Base-by-base conservation (phyloP, 2,113 vertebrate genomes). In the Spermophilus dauricus region DNA sequence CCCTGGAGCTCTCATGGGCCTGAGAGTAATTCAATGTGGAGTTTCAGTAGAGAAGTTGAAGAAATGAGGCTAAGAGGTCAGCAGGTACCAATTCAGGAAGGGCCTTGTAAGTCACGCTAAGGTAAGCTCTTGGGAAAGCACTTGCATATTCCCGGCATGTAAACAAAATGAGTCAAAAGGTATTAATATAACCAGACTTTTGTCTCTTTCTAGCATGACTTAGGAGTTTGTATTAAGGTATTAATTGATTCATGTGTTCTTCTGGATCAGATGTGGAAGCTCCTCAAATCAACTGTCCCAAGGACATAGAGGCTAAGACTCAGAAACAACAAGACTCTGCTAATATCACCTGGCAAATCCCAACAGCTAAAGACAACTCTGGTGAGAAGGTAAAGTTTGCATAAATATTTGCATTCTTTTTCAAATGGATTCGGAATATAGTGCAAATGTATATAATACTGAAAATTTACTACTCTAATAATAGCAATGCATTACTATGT, bases 281-380 rank as follows among this genome's bases (percentile, higher is more conserved):
- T 0, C 99, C 99, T 22, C 94, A 72, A 96, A 99, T 99, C 94
- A 98, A 10, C 82, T 99, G 99, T 95, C 99, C 99, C 34, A 96
- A 93, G 18, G 98, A 99, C 95, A 99, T 99, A 75, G 98, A 99
- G 90, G 98, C 98, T 17, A 97, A 98, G 76, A 99, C 99, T 32
- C 98, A 99, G 85, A 99, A 99, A 92, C 99, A 99, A 39, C 99
- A 99, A 39, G 99, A 99, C 89, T 99, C 99, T 30, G 99, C 99
- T 82, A 99, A 99, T 78, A 95, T 99, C 97, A 99, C 98, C 96
- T 99, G 99, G 99, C 97, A 98, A 63, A 45, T 99, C 93, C 99
- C 99, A 30, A 96, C 89, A 20, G 98, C 99, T 81, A 97, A 97
- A 6, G 99, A 99, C 98, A 99, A 99, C 98, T 99, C 99, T 45